Evolutionary conservation across 2,888 invertebrate genomes (phyloP).

Genomic region (Lithodes maja): DNA sequence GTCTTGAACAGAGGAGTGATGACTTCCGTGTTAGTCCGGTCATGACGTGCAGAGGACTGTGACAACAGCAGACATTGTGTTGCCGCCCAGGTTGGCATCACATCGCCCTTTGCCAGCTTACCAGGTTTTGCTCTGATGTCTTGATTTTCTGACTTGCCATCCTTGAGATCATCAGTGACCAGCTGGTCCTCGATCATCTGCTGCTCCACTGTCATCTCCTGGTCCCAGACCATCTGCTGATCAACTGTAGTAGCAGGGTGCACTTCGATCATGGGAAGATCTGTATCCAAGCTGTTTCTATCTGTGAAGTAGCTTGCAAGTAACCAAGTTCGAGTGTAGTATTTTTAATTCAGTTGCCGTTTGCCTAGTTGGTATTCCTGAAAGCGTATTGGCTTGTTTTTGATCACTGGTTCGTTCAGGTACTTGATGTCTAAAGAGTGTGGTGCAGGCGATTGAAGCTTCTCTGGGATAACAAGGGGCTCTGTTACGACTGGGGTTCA

Average conservation of each 20-base stretch:
- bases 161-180: background rate
- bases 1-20: conserved; percentile 16
- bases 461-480: conserved; percentile 21
- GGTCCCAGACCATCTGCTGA: background rate
- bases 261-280: background rate
- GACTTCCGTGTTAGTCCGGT: conserved; percentile 7
- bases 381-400: conserved; percentile 19
- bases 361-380: conserved; percentile 16
- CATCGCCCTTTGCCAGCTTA: background rate
- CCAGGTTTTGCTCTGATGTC: background rate
- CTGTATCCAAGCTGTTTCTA: background rate
- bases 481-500: too few species aligned
- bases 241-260: too few species aligned
- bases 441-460: conserved; percentile 16
- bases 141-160: background rate
- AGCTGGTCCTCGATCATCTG: background rate
- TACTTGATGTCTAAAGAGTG: conserved; percentile 6
- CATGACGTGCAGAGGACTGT: background rate
- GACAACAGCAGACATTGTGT: background rate
- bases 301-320: conserved; percentile 3
- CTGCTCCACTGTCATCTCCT: background rate
- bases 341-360: conserved; percentile 1
- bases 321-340: conserved; percentile 15
- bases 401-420: conserved; percentile 13
- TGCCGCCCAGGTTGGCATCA: conserved; percentile 1